Evolutionary conservation across 2,113 vertebrate genomes (phyloP).

Genomic region (Hippocampus comes): DNA sequence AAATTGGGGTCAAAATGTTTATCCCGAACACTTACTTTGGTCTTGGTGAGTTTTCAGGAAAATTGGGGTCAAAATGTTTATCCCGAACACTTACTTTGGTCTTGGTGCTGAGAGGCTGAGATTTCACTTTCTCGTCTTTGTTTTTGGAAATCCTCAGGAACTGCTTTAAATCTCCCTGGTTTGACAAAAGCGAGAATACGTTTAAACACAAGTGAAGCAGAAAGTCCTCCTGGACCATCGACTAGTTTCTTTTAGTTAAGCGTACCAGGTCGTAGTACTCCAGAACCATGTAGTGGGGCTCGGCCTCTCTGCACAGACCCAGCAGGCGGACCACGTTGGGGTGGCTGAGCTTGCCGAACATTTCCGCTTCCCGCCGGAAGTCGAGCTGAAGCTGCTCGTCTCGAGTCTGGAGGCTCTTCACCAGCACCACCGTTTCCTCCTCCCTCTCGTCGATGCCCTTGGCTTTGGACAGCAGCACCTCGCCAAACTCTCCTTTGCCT

Average conservation of each 20-base stretch:
- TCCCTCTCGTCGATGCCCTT: slow-evolving; percentile 79
- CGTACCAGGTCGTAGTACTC: slow-evolving; percentile 96
- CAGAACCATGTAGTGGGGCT: slow-evolving; percentile 92
- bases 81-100: slow-evolving; percentile 81
- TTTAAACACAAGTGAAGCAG: background rate
- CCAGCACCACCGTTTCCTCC: slow-evolving; percentile 84
- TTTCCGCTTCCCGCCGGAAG: slow-evolving; percentile 89
- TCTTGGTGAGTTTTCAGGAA: background rate
- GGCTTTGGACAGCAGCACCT: slow-evolving; percentile 92
- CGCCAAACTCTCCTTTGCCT: slow-evolving; percentile 94
- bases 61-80: background rate
- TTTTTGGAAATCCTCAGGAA: slow-evolving; percentile 92
- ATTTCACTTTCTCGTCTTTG: slow-evolving; percentile 91
- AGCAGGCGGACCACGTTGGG: slow-evolving; percentile 83
- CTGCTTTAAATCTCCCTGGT: slow-evolving; percentile 93
- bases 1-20: background rate
- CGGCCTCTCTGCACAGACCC: slow-evolving; percentile 85
- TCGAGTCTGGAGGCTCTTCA: slow-evolving; percentile 88
- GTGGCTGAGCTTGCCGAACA: slow-evolving; percentile 93
- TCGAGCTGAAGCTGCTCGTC: slow-evolving; percentile 89
- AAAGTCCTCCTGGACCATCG: too few species aligned
- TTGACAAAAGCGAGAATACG: background rate
- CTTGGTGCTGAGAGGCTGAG: slow-evolving; percentile 88
- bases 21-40: too few species aligned
- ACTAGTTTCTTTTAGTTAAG: background rate